Base-by-base conservation (phyloP, 2,113 vertebrate genomes). In the Cebus imitator region DNA sequence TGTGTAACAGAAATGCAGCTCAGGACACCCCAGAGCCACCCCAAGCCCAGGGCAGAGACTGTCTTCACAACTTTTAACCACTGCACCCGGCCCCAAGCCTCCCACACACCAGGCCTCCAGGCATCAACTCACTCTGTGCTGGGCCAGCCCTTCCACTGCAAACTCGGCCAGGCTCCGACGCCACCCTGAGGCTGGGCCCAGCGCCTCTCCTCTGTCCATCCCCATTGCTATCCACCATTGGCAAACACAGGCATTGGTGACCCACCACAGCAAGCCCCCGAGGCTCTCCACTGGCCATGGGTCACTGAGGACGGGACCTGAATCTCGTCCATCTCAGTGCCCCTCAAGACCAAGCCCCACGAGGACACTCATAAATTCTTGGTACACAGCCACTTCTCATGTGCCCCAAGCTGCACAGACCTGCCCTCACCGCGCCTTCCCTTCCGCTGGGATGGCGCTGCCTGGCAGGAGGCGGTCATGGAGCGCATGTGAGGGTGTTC, bases 361-460 rank as follows among this genome's bases (percentile, higher is more conserved):
- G 0, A 0, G 3, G 68, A 20, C 25, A 37, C 16, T 5, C 40
- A 8, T 58, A 9, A 23, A 27, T 6, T 6, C 14, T 27, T 6
- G 25, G 23, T 0, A 12, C 13, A n/a, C 64, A n/a, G 45, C n/a
- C 45, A n/a, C 35, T 3, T 16, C 6, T 30, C 64, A 3, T 0
- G 8, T 3, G 35, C 35, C 72, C 4, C 18, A 32, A 70, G 50
- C 20, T 0, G 45, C 25, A 1, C 70, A 0, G 85, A 2, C 40
- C 73, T 5, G 35, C 21, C 37, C 76, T n/a, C 40, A 20, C 8
- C 58, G 35, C 1, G 0, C 43, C 40, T 70, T 23, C 57, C 68
- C 70, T 45, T n/a, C 68, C 20, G 0, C 2, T 3, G 3, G 52
- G n/a, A 64, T 7, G 3, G 0, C 10, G 23, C n/a, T 8, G 12